Percentiles rank a stretch among this genome's conserved stretches.
Evolutionary conservation across 37 sponge, comb jelly and placozoan genomes (phyloP).

Genomic region (Tethya wilhelma): DNA sequence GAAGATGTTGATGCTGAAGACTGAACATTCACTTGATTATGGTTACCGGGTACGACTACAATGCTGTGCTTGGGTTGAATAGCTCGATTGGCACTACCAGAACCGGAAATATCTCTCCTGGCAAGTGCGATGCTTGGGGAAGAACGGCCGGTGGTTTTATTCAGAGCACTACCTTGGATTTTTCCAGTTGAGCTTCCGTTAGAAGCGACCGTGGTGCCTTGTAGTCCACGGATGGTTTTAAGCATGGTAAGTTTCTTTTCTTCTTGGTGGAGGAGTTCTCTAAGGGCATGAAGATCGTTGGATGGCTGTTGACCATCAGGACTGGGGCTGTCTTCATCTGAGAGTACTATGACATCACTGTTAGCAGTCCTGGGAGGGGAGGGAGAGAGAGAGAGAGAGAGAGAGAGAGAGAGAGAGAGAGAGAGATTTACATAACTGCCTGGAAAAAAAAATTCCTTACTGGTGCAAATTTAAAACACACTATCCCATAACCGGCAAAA

Average conservation of each 20-base stretch:
- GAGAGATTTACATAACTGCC: no score
- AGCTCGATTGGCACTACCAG: background rate
- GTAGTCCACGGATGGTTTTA: conserved; percentile 37
- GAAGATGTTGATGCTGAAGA: background rate
- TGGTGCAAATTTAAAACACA: no score
- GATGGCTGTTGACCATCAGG: background rate
- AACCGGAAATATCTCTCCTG: background rate
- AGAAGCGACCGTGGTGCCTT: background rate
- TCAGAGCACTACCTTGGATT: conserved; percentile 31
- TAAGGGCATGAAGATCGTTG: conserved; percentile 7
- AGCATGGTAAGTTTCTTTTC: conserved; percentile 51
- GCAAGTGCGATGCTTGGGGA: background rate
- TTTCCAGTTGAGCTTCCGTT: background rate
- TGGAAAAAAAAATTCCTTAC: no score
- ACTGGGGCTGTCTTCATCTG: conserved; percentile 35
- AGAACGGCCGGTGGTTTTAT: conserved; percentile 6
- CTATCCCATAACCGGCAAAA: no score
- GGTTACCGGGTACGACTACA: conserved; percentile 57
- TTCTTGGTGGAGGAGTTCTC: conserved; percentile 59
- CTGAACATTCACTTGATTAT: background rate
- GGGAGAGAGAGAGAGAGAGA: no score
- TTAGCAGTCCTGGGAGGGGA: no score
- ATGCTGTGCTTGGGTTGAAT: conserved; percentile 26
- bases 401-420: no score
- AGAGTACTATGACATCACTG: conserved; percentile 37